A percentile compares a stretch with the other conserved stretches of the same genome.
These are phyloP conservation scores for Drosophila rufa DNA, from an alignment of 1,140 invertebrate genomes.

Conservation along the genomic window DNA sequence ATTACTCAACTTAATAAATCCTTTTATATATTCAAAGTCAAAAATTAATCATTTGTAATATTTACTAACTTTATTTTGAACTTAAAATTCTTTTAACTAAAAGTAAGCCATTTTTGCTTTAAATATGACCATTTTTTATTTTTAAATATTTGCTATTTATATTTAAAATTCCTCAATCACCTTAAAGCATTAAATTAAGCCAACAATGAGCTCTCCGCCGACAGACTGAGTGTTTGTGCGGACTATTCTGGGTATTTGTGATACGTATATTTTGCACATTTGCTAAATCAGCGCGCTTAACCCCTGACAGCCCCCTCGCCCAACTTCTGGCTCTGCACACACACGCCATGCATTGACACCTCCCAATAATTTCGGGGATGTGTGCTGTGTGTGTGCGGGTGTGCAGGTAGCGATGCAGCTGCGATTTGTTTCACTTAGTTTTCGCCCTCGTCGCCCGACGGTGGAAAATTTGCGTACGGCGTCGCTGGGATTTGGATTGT, in stretches of 20 bases:
- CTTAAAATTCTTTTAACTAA: not conserved
- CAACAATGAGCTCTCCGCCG: no score
- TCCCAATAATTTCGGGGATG: conserved; percentile 63
- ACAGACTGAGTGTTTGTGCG: not conserved
- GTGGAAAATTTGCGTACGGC: conserved; percentile 65
- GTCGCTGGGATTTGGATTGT: conserved; percentile 74
- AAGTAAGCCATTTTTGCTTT: not conserved
- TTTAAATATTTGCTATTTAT: not conserved
- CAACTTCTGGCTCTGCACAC: conserved; percentile 22
- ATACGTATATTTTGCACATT: conserved; percentile 22
- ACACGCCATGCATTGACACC: conserved; percentile 71
- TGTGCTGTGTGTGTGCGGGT: not conserved
- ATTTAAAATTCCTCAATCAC: not conserved
- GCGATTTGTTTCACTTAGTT: conserved; percentile 78
- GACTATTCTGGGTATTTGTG: not conserved
- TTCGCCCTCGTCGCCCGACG: conserved; percentile 14
- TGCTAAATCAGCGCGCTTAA: conserved; percentile 27
- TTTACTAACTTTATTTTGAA: not conserved
- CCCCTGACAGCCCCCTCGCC: conserved; percentile 31
- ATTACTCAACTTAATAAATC: no score
- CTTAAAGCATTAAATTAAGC: not conserved
- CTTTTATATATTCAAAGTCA: no score
- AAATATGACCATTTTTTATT: no score
- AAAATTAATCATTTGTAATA: no score
- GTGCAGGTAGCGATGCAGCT: conserved; percentile 49